A percentile compares a stretch with the other conserved stretches of the same genome.
These are phyloP conservation scores for Drosophila helvetica DNA, from an alignment of 2,888 invertebrate genomes.

Conservation along the genomic window DNA sequence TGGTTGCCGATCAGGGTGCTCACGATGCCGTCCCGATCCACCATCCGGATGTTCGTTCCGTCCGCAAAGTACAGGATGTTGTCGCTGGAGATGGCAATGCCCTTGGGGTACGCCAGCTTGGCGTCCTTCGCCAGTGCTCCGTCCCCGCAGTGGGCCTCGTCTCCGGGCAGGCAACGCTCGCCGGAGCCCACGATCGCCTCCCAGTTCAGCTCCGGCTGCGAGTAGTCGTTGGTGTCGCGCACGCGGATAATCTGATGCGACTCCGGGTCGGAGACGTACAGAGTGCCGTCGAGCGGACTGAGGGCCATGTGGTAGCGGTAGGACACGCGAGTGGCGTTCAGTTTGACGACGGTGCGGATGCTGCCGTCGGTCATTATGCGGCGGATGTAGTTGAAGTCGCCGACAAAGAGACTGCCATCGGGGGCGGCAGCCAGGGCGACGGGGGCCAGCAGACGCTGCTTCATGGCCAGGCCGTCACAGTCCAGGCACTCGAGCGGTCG, in stretches of 20 bases:
- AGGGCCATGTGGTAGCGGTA: conserved; percentile 98
- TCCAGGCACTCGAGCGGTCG: conserved; percentile 93
- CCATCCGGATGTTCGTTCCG: conserved; percentile 96
- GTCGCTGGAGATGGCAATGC: conserved; percentile 96
- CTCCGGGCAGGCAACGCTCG: conserved; percentile 95
- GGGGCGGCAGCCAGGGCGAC: conserved; percentile 95
- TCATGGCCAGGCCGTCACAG: conserved; percentile 91
- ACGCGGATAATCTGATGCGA: conserved; percentile 96
- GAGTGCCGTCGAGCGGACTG: conserved; percentile 95
- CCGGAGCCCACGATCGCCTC: conserved; percentile 98
- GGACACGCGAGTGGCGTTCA: conserved; percentile 95
- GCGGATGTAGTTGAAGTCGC: conserved; percentile 97
- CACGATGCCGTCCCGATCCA: conserved; percentile 95
- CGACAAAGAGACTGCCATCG: conserved; percentile 97
- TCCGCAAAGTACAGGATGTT: conserved; percentile 97
- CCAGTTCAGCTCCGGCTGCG: conserved; percentile 96
- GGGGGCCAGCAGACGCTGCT: conserved; percentile 94
- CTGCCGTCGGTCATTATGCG: conserved; percentile 94
- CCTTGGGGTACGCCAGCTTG: conserved; percentile 97
- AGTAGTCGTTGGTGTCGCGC: conserved; percentile 91
- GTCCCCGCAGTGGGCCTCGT: conserved; percentile 98
- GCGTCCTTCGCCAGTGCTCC: conserved; percentile 96
- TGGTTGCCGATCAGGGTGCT: conserved; percentile 96
- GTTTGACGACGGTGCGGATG: conserved; percentile 84
- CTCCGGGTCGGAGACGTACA: conserved; percentile 98